Evolutionary conservation across 2,113 vertebrate species (phyloP), one percentile per base, ranked within the genome.

Genomic region (Urocynchramus pylzowi): DNA sequence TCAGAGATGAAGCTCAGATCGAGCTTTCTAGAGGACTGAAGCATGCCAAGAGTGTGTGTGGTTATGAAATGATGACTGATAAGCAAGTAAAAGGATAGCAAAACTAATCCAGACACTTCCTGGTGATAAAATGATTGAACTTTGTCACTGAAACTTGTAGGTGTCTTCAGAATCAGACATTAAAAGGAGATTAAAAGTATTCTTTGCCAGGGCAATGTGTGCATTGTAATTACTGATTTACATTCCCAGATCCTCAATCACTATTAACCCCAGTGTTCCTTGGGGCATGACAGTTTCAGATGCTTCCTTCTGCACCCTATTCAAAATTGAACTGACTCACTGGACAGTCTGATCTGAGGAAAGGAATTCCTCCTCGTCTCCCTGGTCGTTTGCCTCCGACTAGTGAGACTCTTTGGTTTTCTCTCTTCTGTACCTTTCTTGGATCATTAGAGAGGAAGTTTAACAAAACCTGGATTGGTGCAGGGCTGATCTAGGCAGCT

Each of bases 11-110:
- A 70, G 13, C 53, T 88, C 41, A 65, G 49, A 33, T 35, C 0
- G 3, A 84, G 19, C 24, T 60, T 92, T 77, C 85, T 60, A 50
- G 41, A 81, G 50, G 23, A n/a, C 24, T 77, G 41, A 69, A 69
- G 16, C 22, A 21, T 1, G 7, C 23, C 64, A 84, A 42, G 23
- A 52, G 10, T 0, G 0, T n/a, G 27, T n/a, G 17, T 4, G 1
- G n/a, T 84, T 92, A 81, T 77, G 44, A 87, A 87, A 60, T 47
- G 9, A 16, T 31, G 35, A 14, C 77, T 64, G 84, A 68, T 84
- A 89, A 95, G 52, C 23, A 85, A 22, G 18, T 50, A 49, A 18
- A 79, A 89, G 39, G 63, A 63, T 59, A 21, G 16, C 50, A 90
- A 65, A 89, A 69, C 19, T 22, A 44, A 85, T 57, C 28, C 35